phyloP scores from a whole-genome alignment of 1,140 invertebrate species.

The Lucilia cuprina region DNA sequence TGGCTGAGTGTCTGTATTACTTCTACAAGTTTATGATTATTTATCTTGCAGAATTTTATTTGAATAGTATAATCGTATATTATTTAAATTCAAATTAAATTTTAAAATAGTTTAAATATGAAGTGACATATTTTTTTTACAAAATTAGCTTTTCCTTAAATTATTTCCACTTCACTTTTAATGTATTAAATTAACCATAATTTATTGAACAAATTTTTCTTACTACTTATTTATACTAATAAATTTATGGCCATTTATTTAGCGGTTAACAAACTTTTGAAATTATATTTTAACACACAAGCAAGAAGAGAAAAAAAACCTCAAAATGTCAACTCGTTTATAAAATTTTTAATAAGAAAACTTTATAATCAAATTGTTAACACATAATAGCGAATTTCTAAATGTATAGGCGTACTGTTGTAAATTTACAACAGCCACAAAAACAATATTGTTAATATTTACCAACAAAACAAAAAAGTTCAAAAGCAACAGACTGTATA shows the following conservation, averaged over 20 bases:
- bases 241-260: background rate
- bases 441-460: too few relatives aligned
- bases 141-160: background rate
- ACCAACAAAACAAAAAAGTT: too few relatives aligned
- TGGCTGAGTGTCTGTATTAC: background rate
- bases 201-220: background rate
- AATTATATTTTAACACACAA: background rate
- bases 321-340: background rate
- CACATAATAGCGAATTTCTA: background rate
- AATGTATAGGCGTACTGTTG: background rate
- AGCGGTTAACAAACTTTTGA: background rate
- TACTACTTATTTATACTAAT: background rate
- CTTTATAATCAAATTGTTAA: constrained; percentile 15
- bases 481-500: too few relatives aligned
- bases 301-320: background rate
- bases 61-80: too few relatives aligned
- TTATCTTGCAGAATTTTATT: too few relatives aligned
- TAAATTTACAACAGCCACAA: too few relatives aligned
- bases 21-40: too few relatives aligned
- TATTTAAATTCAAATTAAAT: too few relatives aligned
- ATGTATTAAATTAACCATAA: background rate
- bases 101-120: too few relatives aligned
- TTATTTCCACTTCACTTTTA: background rate
- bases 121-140: too few relatives aligned
- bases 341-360: background rate